Base-by-base conservation (phyloP, 2,888 invertebrate genomes). In the Mimachlamys varia region DNA sequence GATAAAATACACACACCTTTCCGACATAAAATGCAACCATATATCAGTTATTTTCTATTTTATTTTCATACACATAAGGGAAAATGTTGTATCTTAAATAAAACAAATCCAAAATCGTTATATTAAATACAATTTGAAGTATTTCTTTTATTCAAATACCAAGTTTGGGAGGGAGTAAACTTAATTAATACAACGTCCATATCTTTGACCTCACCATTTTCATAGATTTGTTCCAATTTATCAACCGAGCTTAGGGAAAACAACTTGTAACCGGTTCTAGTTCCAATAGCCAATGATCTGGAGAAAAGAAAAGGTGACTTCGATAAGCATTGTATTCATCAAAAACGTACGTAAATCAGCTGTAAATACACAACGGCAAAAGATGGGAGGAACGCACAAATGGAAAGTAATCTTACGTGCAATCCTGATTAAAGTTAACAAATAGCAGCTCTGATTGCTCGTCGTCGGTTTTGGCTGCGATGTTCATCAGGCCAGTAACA, bases 391-490 rank as follows among this genome's bases (percentile, higher is more conserved):
- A 12, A 27, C 76, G 15, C 10, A 76, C 5, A 5, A 27, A 3
- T 76, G 10, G 89, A 44, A 5, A 7, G 44, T 5, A 44, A 58
- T 98, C 99, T 98, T 98, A 99, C 99, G 99, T 98, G 98, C 98
- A 98, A 97, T 99, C 99, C 97, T 99, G 99, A 97, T 99, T 99
- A 97, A 99, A 99, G 97, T 99, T 99, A 95, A 99, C 99, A 97
- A 98, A 99, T 97, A 98, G 98, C 97, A 98, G 98, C 97, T 98
- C 98, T 90, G 96, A 96, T 93, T 94, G 95, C 97, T 98, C 97
- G 97, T 98, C 98, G 97, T 98, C 97, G 96, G 97, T 97, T 97
- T 98, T 98, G 97, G 97, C 98, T 97, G 98, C 97, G 97, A 98
- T 98, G 98, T 98, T 98, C 98, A 98, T 98, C 97, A 98, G 98